Base-by-base conservation (phyloP, 2,113 vertebrate species). In the Nyctereutes procyonoides region DNA sequence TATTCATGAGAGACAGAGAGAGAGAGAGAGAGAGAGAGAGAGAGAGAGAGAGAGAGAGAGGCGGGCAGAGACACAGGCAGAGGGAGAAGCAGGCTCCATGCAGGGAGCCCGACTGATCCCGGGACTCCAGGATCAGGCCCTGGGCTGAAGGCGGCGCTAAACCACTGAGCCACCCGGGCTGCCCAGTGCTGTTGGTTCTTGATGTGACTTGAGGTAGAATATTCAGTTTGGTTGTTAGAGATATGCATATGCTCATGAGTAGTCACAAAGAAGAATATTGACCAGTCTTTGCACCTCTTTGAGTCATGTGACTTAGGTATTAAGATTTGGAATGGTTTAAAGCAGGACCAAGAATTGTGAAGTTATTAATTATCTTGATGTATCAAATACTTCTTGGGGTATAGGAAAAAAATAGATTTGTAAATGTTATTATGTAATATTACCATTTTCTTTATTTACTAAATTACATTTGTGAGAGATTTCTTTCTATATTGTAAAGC, bases 251-350 rank as follows among this genome's bases (percentile, higher is more conserved):
- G 5, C 24, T 88, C 43, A 51, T n/a, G 55, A 62, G 43, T 91
- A 87, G 81, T 93, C 28, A 80, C 19, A 91, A 63, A 73, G 56
- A 92, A 62, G 74, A 87, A 92, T 51, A 88, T 53, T 87, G 67
- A 86, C 67, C 74, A 76, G 35, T 65, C 19, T 94, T 58, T 96
- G 35, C 6, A 74, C 48, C 38, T 95, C 19, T 62, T 62, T 62
- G 74, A 89, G 62, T 91, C 24, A 38, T 5, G 2, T 67, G 58
- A 76, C 4, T 82, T 92, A 12, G 15, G 48, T 83, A 43, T 77
- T 95, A 87, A 94, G 17, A 77, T 97, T 96, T 95, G 55, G 14
- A 77, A 90, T 88, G 89, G 53, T 83, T 97, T 71, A 85, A 95
- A 88, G 55, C 53, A 67, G 92, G 16, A 76, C 4, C 26, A 90